Conservation (phyloP, 2,797 vertebrate species). For the Chromobotia macracanthus region DNA sequence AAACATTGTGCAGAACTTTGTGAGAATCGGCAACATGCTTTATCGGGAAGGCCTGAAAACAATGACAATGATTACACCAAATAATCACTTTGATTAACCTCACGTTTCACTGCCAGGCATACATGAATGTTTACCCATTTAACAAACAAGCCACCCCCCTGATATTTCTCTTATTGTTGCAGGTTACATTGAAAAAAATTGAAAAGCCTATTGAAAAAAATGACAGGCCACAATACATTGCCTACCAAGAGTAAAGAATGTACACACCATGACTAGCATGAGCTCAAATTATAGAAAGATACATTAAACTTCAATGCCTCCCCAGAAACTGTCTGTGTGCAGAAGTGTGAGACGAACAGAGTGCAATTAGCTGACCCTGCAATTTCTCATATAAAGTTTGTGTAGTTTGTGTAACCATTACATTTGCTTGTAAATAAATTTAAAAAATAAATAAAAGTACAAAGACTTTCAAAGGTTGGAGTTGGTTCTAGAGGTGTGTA, state of each 20-base stretch:
- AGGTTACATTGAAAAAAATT: slow-evolving; percentile 58
- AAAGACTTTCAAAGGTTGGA: no score
- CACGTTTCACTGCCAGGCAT: slow-evolving; percentile 73
- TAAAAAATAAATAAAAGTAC: no score
- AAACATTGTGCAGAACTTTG: slow-evolving; percentile 4
- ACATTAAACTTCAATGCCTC: slow-evolving; percentile 24
- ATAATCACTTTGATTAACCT: slow-evolving; percentile 79
- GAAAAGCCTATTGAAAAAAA: no score
- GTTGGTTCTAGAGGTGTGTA: slow-evolving; percentile 58
- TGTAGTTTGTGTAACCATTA: slow-evolving; percentile 26
- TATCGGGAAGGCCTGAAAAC: slow-evolving; percentile 54
- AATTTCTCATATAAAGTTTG: slow-evolving; percentile 54
- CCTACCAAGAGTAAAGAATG: slow-evolving; percentile 20
- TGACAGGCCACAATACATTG: slow-evolving; percentile 31
- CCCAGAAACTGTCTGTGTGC: slow-evolving; percentile 17
- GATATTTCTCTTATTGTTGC: slow-evolving; percentile 25
- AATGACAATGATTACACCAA: slow-evolving; percentile 66
- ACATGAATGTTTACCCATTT: slow-evolving; percentile 78
- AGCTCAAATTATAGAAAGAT: slow-evolving; percentile 29
- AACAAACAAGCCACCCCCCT: slow-evolving; percentile 67
- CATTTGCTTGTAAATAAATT: not conserved
- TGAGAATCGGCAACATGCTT: slow-evolving; percentile 18
- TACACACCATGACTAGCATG: not conserved
- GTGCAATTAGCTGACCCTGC: slow-evolving; percentile 65
- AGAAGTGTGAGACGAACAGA: slow-evolving; percentile 55